phyloP scores from a whole-genome alignment of 2,797 vertebrate genomes.

The Chrosomus eos region DNA sequence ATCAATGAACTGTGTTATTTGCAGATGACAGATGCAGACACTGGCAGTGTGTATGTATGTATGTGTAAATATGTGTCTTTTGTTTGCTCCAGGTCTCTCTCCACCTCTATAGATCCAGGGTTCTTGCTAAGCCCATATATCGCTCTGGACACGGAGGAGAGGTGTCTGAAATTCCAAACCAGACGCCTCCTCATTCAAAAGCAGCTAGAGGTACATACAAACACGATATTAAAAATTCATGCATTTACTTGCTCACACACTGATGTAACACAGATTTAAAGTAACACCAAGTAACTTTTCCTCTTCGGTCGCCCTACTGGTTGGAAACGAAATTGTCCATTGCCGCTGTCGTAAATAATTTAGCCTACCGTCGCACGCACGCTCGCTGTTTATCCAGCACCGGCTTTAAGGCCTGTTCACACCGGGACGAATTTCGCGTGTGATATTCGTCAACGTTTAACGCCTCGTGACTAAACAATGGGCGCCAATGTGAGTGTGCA shows the following conservation, averaged over 20 bases:
- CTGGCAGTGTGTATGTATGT: background rate
- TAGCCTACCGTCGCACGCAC: too few relatives aligned
- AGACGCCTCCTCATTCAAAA: constrained; percentile 45
- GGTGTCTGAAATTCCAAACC: constrained; percentile 60
- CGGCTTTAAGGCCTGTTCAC: too few relatives aligned
- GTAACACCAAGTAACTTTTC: too few relatives aligned
- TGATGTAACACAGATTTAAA: background rate
- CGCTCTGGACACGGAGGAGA: constrained; percentile 69
- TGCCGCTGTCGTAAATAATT: too few relatives aligned
- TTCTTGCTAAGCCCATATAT: constrained; percentile 67
- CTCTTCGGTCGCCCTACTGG: too few relatives aligned
- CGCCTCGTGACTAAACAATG: too few relatives aligned
- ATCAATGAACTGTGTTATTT: background rate
- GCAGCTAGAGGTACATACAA: constrained; percentile 67
- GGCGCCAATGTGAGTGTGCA: too few relatives aligned
- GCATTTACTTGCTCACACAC: background rate
- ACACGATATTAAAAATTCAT: background rate
- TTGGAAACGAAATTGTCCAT: too few relatives aligned
- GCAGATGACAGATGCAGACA: background rate
- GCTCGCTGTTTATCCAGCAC: too few relatives aligned
- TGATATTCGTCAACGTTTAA: too few relatives aligned
- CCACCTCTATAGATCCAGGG: constrained; percentile 71
- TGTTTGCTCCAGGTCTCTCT: constrained; percentile 65
- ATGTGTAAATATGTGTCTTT: constrained; percentile 31
- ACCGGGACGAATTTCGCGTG: too few relatives aligned